Base-by-base conservation (phyloP, 1,140 invertebrate genomes). In the Mesaphorura yosii region DNA sequence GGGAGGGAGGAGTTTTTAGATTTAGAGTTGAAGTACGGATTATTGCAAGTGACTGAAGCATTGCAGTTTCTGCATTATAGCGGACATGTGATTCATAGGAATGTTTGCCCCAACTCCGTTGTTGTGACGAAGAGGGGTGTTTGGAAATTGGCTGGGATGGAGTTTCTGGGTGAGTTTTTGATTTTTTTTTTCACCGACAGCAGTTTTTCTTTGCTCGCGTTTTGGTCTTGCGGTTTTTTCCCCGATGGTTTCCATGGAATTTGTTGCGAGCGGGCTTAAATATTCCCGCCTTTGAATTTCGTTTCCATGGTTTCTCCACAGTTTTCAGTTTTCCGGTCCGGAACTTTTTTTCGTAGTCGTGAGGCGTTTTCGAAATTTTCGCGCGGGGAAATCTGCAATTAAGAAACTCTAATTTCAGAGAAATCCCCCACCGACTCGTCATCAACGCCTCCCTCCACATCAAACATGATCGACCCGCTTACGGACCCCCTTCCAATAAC, bases 141-240 rank as follows among this genome's bases (percentile, higher is more conserved):
- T 7, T 98, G 94, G 94, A 98, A 97, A 69, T 75, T 98, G 22
- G 84, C 84, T 14, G 91, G 93, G 2, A 78, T 98, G 38, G 93
- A 97, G 66, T 98, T 97, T 73, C 80, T 82, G 61, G 86, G 86
- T 88, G 69, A 76, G 75, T 74, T 44, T n/a, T n/a, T n/a, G n/a
- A 26, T n/a, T n/a, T n/a, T n/a, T n/a, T n/a, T n/a, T n/a, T n/a
- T n/a, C n/a, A n/a, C n/a, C n/a, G n/a, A n/a, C n/a, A n/a, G n/a
- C n/a, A 38, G 7, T 22, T 12, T 15, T 38, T n/a, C 39, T 25
- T 17, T 17, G 5, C 5, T 38, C 31, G 5, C 39, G 10, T 10
- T 37, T 37, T 72, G 69, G 50, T 72, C 86, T 84, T 86, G 69
- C n/a, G n/a, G n/a, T n/a, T n/a, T n/a, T n/a, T n/a, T n/a, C n/a